Conservation (phyloP, 2,888 invertebrate species). For the Resseliella maxima region DNA sequence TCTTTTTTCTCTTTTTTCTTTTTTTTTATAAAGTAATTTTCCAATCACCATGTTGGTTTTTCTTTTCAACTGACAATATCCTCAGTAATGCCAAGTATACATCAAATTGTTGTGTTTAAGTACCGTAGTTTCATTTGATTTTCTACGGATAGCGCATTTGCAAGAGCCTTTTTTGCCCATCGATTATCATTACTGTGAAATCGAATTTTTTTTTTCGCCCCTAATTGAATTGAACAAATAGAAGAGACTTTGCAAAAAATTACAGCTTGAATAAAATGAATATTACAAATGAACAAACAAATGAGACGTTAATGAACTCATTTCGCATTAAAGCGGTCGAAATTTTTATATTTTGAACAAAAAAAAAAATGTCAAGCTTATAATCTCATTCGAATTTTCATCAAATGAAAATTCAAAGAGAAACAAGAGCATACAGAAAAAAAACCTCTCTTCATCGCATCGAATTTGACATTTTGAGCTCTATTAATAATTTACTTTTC, state of each 20-base stretch:
- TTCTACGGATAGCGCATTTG: background rate
- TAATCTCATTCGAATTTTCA: background rate
- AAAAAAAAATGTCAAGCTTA: background rate
- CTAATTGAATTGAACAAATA: slow-evolving; percentile 4
- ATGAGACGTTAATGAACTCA: slow-evolving; percentile 5
- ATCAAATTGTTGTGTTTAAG: background rate
- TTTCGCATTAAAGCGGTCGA: background rate
- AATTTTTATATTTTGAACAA: too few relatives aligned
- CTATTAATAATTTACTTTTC: too few relatives aligned
- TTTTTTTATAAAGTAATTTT: background rate
- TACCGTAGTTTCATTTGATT: background rate
- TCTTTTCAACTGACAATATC: background rate
- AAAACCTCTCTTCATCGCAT: too few relatives aligned
- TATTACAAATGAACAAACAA: slow-evolving; percentile 26
- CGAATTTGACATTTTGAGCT: too few relatives aligned
- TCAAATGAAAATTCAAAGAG: background rate
- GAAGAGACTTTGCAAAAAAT: background rate
- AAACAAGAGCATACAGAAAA: too few relatives aligned
- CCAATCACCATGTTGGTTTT: background rate
- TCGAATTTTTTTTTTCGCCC: background rate
- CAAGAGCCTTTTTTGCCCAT: background rate
- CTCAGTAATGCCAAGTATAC: background rate
- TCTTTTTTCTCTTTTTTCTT: background rate
- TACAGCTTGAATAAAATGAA: background rate
- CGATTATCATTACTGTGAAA: background rate